A percentile compares a stretch with the other conserved stretches of the same genome.
Evolutionary conservation across 2,888 invertebrate genomes (phyloP).

Genomic region (Lottia gigantea): DNA sequence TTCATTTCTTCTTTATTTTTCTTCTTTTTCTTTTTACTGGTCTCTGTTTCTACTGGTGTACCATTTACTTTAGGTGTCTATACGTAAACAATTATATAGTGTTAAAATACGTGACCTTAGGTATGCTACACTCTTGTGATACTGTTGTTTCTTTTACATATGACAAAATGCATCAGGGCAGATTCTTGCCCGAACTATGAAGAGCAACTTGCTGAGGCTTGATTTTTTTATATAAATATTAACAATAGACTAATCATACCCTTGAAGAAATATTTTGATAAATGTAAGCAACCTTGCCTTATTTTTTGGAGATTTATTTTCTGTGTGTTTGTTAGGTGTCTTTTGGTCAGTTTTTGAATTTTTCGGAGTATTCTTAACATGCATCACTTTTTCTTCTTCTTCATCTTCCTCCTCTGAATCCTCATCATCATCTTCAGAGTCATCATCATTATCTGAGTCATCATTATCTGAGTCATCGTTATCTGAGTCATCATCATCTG

Average conservation of each 20-base stretch:
- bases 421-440: slow-evolving; percentile 34
- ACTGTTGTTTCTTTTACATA: too few relatives aligned
- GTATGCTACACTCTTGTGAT: too few relatives aligned
- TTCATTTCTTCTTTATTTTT: slow-evolving; percentile 29
- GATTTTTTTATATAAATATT: too few relatives aligned
- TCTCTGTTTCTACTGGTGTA: slow-evolving; percentile 14
- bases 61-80: slow-evolving; percentile 16
- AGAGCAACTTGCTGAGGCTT: too few relatives aligned
- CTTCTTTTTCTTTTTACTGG: slow-evolving; percentile 29
- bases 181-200: too few relatives aligned
- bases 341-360: neutral
- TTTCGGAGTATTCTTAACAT: slow-evolving; percentile 10
- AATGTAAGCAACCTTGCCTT: slow-evolving; percentile 4
- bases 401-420: slow-evolving; percentile 30
- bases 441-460: slow-evolving; percentile 29
- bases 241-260: neutral
- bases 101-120: too few relatives aligned
- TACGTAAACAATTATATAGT: neutral
- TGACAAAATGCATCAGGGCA: too few relatives aligned
- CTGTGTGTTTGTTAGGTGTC: neutral
- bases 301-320: slow-evolving; percentile 3
- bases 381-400: slow-evolving; percentile 17
- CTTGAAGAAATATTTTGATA: too few relatives aligned
- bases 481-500: slow-evolving; percentile 32
- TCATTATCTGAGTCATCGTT: slow-evolving; percentile 30